Evolutionary conservation across 2,888 invertebrate species (phyloP), one percentile per base, ranked within the genome.

Genomic region (Hoplodrina blanda): DNA sequence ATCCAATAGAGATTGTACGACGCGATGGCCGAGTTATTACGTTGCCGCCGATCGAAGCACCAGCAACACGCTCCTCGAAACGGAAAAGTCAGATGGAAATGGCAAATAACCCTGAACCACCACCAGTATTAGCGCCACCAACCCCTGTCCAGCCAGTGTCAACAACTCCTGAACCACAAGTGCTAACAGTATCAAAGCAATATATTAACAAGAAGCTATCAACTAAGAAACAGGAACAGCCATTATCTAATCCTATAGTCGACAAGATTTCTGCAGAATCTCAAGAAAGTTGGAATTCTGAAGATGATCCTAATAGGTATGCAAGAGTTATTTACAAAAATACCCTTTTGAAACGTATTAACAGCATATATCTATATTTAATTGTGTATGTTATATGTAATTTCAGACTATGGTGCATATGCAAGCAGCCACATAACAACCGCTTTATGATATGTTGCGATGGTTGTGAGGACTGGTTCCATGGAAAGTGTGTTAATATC

Each of bases 381-480:
- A 25, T 20, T 60, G 4, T 55, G 7, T 37, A 37, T 37, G 37
- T 37, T 6, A 37, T 8, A 33, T 64, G 25, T 62, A 55, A 62
- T 89, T 90, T 55, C 80, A 97, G 98, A 90, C 95, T 99, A 64
- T 99, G 99, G 99, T 99, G 99, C 92, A 98, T 99, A 89, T 99
- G 99, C 90, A 98, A 98, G 85, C 98, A 98, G 89, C 99, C 99
- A 0, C 99, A 99, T 91, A 98, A 99, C 88, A 99, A 99, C 92
- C 96, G 99, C 65, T 99, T 99, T 91, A 99, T 99, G 99, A 99
- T 99, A 87, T 99, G 99, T 91, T 99, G 99, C 92, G 99, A 99
- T 92, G 97, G 97, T 17, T 99, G 99, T 91, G 98, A 99, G 90
- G 99, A 99, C 90, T 99, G 99, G 99, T 99, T 98, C 91, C 99